Evolutionary conservation across 1,140 invertebrate genomes (phyloP).

Genomic region (Solen grandis): DNA sequence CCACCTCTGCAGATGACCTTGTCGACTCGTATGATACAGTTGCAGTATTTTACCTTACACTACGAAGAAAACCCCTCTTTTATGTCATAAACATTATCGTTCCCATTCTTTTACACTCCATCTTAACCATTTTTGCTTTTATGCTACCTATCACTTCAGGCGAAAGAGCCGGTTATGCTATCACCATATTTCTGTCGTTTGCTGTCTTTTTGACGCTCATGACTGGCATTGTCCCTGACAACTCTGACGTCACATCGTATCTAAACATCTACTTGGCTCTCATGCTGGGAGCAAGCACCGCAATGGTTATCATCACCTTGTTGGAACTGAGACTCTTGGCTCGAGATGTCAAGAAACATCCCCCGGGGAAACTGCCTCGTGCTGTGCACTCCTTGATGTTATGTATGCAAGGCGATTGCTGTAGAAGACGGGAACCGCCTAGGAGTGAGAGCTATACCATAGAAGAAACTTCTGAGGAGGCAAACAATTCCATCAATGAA

Average conservation of each 20-base stretch:
- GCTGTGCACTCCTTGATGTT: not conserved
- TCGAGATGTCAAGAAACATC: not conserved
- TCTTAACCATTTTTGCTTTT: slow-evolving; percentile 84
- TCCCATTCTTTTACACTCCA: slow-evolving; percentile 84
- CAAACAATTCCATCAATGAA: no score
- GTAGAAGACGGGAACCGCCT: not conserved
- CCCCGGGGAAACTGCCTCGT: not conserved
- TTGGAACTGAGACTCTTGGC: no score
- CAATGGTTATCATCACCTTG: no score
- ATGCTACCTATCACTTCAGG: slow-evolving; percentile 84
- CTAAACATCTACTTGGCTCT: not conserved
- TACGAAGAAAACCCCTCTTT: slow-evolving; percentile 69
- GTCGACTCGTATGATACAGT: slow-evolving; percentile 17
- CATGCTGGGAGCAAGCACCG: no score
- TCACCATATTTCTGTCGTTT: slow-evolving; percentile 84
- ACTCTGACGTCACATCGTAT: no score
- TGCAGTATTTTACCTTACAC: slow-evolving; percentile 56
- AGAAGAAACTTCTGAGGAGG: not conserved
- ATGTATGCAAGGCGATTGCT: not conserved
- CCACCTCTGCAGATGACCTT: not conserved
- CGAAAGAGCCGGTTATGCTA: slow-evolving; percentile 83
- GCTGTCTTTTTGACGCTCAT: slow-evolving; percentile 84
- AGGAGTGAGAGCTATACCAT: not conserved
- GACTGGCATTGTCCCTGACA: slow-evolving; percentile 84
- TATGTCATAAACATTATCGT: slow-evolving; percentile 84